Conservation (phyloP, 2,113 vertebrate species). For the Pteropus alecto region DNA sequence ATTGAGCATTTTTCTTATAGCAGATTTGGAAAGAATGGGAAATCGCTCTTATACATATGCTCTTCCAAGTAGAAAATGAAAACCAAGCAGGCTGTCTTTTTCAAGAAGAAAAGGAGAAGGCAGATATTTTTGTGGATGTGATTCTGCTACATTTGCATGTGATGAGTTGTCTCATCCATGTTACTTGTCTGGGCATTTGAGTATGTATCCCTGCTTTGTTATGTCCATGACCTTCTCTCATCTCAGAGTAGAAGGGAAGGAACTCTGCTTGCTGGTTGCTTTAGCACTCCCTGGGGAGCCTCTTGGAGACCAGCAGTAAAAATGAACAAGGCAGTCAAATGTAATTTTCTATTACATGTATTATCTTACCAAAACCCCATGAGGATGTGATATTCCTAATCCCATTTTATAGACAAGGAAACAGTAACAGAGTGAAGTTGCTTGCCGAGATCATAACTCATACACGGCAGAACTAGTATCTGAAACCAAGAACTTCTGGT, state of each 20-base stretch:
- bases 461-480: background rate
- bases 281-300: background rate
- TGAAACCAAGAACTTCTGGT: background rate
- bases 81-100: background rate
- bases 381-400: background rate
- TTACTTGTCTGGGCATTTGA: no score
- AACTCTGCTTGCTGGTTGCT: background rate
- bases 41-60: background rate
- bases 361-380: background rate
- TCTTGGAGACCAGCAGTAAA: background rate
- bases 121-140: background rate
- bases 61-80: background rate
- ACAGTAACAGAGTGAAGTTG: background rate
- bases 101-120: background rate
- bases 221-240: background rate
- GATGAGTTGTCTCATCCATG: no score
- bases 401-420: background rate
- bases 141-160: background rate
- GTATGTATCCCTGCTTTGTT: background rate
- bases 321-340: background rate
- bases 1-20: background rate
- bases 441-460: background rate
- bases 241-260: background rate
- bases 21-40: background rate
- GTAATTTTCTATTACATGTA: rapidly evolving